Evolutionary conservation across 2,888 invertebrate species (phyloP).

Genomic region (Meloe dianella): DNA sequence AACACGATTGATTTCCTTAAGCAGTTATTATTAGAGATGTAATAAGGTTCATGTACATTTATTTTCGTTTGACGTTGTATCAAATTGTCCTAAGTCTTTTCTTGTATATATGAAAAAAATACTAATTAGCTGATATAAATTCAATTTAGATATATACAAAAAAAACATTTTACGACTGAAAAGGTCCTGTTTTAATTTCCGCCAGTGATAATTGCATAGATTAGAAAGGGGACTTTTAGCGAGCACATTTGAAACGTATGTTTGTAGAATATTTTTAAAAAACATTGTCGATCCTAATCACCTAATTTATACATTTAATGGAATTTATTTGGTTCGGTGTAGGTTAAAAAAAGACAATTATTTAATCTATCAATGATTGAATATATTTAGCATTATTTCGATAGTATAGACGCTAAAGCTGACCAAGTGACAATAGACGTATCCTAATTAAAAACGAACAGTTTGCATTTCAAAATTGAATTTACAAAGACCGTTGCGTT

Average conservation of each 20-base stretch:
- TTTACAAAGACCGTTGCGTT: background rate
- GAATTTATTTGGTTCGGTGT: background rate
- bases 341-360: background rate
- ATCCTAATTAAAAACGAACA: background rate
- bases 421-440: background rate
- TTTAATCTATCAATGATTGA: background rate
- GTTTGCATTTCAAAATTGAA: background rate
- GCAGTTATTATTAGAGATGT: background rate
- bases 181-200: conserved; percentile 22
- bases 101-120: background rate
- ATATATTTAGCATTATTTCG: background rate
- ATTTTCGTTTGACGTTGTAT: background rate
- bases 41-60: too few species aligned
- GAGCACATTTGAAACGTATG: conserved; percentile 11
- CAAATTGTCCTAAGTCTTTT: background rate
- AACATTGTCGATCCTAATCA: background rate
- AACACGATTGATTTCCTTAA: background rate
- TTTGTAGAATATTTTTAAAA: conserved; percentile 11
- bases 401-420: too few species aligned
- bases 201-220: conserved; percentile 22
- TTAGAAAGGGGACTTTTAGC: conserved; percentile 16
- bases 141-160: conserved; percentile 25
- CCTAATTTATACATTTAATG: background rate
- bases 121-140: conserved; percentile 21
- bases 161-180: conserved; percentile 18